These are phyloP conservation scores for Peromyscus californicus DNA, from an alignment of 2,113 vertebrate species.

Conservation along the genomic window DNA sequence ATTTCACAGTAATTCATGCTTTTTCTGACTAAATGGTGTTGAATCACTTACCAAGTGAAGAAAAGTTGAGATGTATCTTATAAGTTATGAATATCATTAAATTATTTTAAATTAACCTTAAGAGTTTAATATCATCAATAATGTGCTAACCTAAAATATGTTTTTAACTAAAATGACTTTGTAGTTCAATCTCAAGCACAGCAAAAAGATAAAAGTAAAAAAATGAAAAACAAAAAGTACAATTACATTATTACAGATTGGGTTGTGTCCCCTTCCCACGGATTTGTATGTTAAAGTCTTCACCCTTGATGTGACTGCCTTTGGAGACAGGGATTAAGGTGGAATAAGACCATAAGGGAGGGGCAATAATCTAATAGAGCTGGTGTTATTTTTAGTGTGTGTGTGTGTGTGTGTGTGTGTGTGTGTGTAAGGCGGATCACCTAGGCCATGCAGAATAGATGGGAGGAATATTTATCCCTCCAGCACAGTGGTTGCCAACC, in stretches of 20 bases:
- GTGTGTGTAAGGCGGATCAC: background rate
- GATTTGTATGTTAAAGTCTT: background rate
- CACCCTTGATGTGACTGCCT: background rate
- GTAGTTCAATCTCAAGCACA: background rate
- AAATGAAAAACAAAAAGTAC: background rate
- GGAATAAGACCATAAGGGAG: background rate
- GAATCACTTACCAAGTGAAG: background rate
- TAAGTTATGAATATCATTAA: conserved; percentile 35
- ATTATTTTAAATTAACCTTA: conserved; percentile 33
- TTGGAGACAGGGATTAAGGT: background rate
- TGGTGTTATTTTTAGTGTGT: background rate
- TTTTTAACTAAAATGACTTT: conserved; percentile 51
- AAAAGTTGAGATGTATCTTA: conserved; percentile 16
- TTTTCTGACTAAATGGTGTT: conserved; percentile 13
- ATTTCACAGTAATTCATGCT: background rate
- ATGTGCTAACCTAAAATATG: conserved; percentile 4
- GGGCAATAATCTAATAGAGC: background rate
- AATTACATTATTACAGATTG: background rate
- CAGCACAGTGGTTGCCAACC: background rate
- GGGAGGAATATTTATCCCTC: background rate
- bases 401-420: background rate
- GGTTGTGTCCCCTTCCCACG: background rate
- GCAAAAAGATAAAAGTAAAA: background rate
- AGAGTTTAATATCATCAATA: conserved; percentile 29
- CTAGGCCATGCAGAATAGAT: background rate